These are phyloP conservation scores for Columba guinea DNA, from an alignment of 2,797 vertebrate genomes.

Conservation along the genomic window DNA sequence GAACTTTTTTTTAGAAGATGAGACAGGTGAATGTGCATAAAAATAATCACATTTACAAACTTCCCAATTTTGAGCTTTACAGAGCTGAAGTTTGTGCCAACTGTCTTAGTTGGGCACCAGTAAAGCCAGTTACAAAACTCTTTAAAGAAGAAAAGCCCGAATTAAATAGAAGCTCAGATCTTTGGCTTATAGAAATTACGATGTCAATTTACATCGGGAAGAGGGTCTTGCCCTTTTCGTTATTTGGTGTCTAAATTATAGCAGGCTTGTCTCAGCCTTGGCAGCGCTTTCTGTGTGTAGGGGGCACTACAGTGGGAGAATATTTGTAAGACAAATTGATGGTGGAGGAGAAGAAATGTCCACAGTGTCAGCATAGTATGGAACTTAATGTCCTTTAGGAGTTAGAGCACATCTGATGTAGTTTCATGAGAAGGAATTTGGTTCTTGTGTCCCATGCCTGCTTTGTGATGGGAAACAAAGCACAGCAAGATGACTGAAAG, in stretches of 20 bases:
- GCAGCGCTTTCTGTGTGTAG: neutral
- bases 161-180: neutral
- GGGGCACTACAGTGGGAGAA: neutral
- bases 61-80: neutral
- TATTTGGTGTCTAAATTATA: neutral
- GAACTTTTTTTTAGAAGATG: neutral
- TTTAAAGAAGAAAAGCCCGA: neutral
- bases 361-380: rapidly evolving
- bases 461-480: neutral
- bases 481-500: neutral
- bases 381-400: neutral
- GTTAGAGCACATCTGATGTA: neutral
- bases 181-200: neutral
- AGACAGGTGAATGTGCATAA: neutral
- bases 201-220: neutral
- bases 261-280: neutral
- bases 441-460: neutral
- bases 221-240: neutral
- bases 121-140: neutral
- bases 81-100: neutral
- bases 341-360: neutral
- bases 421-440: neutral
- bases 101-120: neutral
- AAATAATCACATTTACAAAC: neutral
- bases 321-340: neutral